phyloP scores from a whole-genome alignment of 1,140 invertebrate species.

The Panulirus ornatus region DNA sequence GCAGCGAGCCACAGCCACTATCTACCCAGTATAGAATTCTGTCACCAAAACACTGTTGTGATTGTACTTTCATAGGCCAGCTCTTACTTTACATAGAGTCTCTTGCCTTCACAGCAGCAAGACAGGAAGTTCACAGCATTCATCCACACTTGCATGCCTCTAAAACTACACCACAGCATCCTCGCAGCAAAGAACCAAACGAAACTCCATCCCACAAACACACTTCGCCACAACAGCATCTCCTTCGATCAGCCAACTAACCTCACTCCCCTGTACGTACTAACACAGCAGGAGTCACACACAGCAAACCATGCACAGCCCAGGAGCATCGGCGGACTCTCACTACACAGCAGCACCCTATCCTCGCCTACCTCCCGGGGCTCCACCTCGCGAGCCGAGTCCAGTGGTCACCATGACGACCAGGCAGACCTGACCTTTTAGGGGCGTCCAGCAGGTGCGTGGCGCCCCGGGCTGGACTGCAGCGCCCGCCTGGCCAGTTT shows the following conservation, averaged over 20 bases:
- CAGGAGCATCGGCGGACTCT: too few species aligned
- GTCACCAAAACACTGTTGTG: too few species aligned
- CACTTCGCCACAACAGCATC: background rate
- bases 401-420: conserved; percentile 45
- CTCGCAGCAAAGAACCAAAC: background rate
- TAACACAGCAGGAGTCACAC: conserved; percentile 35
- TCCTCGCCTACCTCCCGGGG: background rate
- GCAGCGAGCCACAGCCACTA: too few species aligned
- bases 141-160: too few species aligned
- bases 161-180: background rate
- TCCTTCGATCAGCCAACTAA: too few species aligned
- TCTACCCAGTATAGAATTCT: too few species aligned
- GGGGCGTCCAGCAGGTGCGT: conserved; percentile 27
- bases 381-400: conserved; percentile 11
- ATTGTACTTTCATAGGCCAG: too few species aligned
- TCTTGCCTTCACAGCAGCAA: too few species aligned
- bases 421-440: conserved; percentile 41
- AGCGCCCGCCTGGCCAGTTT: conserved; percentile 27
- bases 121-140: background rate
- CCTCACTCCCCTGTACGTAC: background rate
- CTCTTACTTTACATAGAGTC: too few species aligned
- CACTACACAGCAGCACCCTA: conserved; percentile 12
- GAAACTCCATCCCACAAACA: background rate
- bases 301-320: conserved; percentile 13
- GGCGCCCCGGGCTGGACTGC: background rate